These are phyloP conservation scores for Syrista parreyssii DNA, from an alignment of 2,888 invertebrate genomes.

Conservation along the genomic window DNA sequence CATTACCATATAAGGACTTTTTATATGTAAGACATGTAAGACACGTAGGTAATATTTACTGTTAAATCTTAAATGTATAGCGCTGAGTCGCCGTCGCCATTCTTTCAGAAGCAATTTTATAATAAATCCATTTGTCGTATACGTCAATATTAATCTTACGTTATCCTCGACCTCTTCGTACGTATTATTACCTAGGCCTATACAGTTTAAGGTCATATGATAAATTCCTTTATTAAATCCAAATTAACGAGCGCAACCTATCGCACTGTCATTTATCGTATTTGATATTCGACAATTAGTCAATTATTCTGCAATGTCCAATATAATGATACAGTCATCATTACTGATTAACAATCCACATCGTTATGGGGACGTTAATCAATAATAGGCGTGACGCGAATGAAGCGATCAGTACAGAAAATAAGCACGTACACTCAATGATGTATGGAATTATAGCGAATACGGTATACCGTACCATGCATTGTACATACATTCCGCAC, in stretches of 20 bases:
- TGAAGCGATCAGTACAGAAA: slow-evolving; percentile 20
- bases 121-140: slow-evolving; percentile 42
- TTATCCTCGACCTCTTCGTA: neutral
- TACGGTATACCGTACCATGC: neutral
- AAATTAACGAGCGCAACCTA: neutral
- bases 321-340: neutral
- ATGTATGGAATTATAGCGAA: neutral
- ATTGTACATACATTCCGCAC: neutral
- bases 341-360: neutral
- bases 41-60: slow-evolving; percentile 52
- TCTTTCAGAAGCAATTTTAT: slow-evolving; percentile 49
- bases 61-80: slow-evolving; percentile 40
- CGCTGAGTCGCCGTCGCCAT: slow-evolving; percentile 49
- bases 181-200: neutral
- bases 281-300: neutral
- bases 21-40: slow-evolving; percentile 42
- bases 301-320: neutral
- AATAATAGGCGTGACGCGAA: slow-evolving; percentile 17
- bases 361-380: neutral
- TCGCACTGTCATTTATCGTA: neutral
- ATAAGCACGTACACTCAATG: neutral
- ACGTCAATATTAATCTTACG: neutral
- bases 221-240: neutral
- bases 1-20: slow-evolving; percentile 24
- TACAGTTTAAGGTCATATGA: neutral